A percentile compares a stretch with the other conserved stretches of the same genome.
These are phyloP conservation scores for Whitmania pigra DNA, from an alignment of 1,140 invertebrate genomes.

Conservation along the genomic window DNA sequence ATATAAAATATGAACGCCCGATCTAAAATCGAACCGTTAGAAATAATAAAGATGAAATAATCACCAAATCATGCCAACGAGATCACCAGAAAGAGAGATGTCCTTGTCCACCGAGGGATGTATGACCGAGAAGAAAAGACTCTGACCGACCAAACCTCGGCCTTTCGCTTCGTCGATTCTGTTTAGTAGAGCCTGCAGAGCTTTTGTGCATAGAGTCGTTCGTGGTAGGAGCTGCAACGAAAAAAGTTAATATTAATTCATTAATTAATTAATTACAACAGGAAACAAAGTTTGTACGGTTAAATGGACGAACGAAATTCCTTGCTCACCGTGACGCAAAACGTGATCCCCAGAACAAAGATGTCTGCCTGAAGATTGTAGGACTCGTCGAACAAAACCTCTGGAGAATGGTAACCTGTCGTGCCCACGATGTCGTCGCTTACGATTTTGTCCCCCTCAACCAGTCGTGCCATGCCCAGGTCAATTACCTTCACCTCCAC, in stretches of 20 bases:
- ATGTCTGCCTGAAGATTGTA: conserved; percentile 24
- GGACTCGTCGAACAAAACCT: conserved; percentile 22
- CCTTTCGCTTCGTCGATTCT: conserved; percentile 12
- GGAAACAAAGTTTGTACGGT: background rate
- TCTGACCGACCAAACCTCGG: background rate
- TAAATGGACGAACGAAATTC: background rate
- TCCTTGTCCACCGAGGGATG: conserved; percentile 1
- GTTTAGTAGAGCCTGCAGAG: conserved; percentile 2
- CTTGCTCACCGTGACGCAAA: conserved; percentile 20
- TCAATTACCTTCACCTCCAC: conserved; percentile 22
- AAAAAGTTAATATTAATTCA: background rate
- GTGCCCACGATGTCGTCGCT: conserved; percentile 25
- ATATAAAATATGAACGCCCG: too few relatives aligned
- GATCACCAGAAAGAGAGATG: conserved; percentile 1
- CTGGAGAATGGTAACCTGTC: conserved; percentile 24
- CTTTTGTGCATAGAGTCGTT: background rate
- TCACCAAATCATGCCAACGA: conserved; percentile 19
- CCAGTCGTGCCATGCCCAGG: conserved; percentile 23
- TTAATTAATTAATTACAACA: background rate
- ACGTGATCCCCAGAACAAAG: conserved; percentile 25
- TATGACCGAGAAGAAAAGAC: conserved; percentile 12
- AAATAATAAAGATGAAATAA: too few relatives aligned
- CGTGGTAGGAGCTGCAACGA: background rate
- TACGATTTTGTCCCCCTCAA: conserved; percentile 21
- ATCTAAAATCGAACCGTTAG: too few relatives aligned